phyloP scores from a whole-genome alignment of 2,888 invertebrate genomes.

The Toxonevra muliebris region DNA sequence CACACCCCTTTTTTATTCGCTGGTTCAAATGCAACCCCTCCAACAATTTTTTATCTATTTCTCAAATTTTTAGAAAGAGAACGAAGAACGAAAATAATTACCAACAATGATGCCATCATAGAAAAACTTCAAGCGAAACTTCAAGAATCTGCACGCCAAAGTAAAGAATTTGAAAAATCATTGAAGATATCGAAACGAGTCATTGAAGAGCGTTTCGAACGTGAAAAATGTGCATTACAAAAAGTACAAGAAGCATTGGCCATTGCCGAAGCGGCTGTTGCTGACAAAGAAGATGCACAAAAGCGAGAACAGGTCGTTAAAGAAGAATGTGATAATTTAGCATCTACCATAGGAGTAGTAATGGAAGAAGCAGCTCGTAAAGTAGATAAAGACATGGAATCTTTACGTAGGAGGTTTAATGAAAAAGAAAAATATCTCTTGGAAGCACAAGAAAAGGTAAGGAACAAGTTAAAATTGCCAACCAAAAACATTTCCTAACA shows the following conservation, averaged over 20 bases:
- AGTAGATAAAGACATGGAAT: constrained; percentile 70
- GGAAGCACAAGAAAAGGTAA: constrained; percentile 65
- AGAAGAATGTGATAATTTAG: constrained; percentile 69
- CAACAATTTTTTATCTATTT: not conserved
- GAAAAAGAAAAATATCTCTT: constrained; percentile 68
- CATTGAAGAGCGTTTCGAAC: constrained; percentile 62
- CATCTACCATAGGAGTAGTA: constrained; percentile 67
- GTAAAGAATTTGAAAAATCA: constrained; percentile 63
- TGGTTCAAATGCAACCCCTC: no score
- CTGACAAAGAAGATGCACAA: constrained; percentile 69
- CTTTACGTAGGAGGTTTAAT: constrained; percentile 69
- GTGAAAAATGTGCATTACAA: constrained; percentile 66
- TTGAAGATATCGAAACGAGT: constrained; percentile 61
- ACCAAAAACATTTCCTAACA: not conserved
- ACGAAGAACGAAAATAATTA: constrained; percentile 32
- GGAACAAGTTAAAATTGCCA: not conserved
- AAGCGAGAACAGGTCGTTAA: constrained; percentile 65
- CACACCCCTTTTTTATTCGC: no score
- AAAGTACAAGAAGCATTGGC: constrained; percentile 70
- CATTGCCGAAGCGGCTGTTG: constrained; percentile 68
- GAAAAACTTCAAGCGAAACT: constrained; percentile 52
- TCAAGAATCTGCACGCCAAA: constrained; percentile 42
- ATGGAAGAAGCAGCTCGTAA: constrained; percentile 69
- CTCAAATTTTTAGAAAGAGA: constrained; percentile 38
- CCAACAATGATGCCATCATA: constrained; percentile 30